Base-by-base conservation (phyloP, 92 coral and sea anemone genomes). In the Bergia sp. region DNA sequence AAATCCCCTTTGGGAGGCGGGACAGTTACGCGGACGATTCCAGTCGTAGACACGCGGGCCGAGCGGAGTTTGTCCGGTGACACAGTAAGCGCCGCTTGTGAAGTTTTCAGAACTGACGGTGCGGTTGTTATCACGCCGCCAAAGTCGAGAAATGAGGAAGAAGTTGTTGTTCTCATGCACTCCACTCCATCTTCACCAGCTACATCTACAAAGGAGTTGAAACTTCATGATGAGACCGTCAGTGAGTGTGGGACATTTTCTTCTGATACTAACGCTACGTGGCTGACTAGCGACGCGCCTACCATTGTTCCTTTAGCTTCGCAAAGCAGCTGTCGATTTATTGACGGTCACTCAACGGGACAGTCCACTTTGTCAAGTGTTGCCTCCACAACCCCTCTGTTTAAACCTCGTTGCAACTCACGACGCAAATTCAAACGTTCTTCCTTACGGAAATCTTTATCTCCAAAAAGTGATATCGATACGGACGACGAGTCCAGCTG, bases 211-310 rank as follows among this genome's bases (percentile, higher is more conserved):
- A 85, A 92, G 67, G 90, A 82, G 76, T 73, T 85, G 50, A 92
- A 94, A 86, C 80, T 84, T 57, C 96, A 86, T 49, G 93, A 92
- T 79, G 98, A 93, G 79, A 94, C 92, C 16, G 91, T 92, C 29
- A 95, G 98, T 72, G 98, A 95, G 72, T 93, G 98, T 80, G 98
- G 98, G 20, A 95, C 98, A 37, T 80, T 95, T 65, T 95, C 98
- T 3, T 95, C 98, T 42, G 98, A 95, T 44, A 95, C 98, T 7
- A 95, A 95, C 66, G 96, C 90, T 72, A 95, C 98, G 85, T 95
- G 98, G 98, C 72, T 95, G 42, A 95, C 95, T 89, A 95, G 98
- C 47, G 98, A 95, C 49, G 89, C 94, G 67, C 92, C 95, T 3
- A 93, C 96, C 77, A 67, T 76, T 79, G 90, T 91, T 16, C 92